A percentile compares a stretch with the other conserved stretches of the same genome.
Conservation (phyloP, 1,140 invertebrate species). For the Tenebrio molitor region DNA sequence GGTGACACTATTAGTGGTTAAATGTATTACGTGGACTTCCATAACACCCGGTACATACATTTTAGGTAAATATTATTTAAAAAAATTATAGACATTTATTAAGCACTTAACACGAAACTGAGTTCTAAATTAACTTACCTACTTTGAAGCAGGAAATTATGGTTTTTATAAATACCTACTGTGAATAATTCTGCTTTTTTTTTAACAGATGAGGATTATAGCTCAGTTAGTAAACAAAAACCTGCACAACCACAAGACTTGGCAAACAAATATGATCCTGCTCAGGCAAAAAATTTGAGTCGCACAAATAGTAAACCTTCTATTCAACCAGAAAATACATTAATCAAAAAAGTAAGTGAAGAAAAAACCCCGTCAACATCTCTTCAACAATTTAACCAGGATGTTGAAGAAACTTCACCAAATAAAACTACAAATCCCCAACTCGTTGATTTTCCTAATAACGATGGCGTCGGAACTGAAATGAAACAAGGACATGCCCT, state of each 20-base stretch:
- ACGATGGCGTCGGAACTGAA: constrained; percentile 6
- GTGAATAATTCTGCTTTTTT: too few relatives aligned
- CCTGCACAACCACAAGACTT: constrained; percentile 45
- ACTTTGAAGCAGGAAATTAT: too few relatives aligned
- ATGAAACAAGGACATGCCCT: constrained; percentile 53
- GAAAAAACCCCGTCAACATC: constrained; percentile 40
- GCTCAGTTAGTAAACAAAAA: constrained; percentile 53
- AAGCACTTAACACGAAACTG: too few relatives aligned
- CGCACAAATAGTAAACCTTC: constrained; percentile 51
- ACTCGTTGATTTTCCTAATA: background rate
- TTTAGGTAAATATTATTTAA: too few relatives aligned
- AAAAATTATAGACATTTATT: too few relatives aligned
- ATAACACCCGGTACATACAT: too few relatives aligned
- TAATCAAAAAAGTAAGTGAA: constrained; percentile 46
- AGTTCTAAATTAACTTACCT: too few relatives aligned
- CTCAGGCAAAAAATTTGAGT: constrained; percentile 49
- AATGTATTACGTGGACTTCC: too few relatives aligned
- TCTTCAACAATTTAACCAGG: constrained; percentile 25
- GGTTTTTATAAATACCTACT: too few relatives aligned
- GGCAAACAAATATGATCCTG: constrained; percentile 55
- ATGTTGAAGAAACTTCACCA: background rate
- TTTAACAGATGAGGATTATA: constrained; percentile 55
- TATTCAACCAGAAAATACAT: constrained; percentile 36
- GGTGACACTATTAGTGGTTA: too few relatives aligned
- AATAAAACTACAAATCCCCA: constrained; percentile 22